Conservation (phyloP, 2,888 invertebrate genomes). For the Steinernema scapterisci region DNA sequence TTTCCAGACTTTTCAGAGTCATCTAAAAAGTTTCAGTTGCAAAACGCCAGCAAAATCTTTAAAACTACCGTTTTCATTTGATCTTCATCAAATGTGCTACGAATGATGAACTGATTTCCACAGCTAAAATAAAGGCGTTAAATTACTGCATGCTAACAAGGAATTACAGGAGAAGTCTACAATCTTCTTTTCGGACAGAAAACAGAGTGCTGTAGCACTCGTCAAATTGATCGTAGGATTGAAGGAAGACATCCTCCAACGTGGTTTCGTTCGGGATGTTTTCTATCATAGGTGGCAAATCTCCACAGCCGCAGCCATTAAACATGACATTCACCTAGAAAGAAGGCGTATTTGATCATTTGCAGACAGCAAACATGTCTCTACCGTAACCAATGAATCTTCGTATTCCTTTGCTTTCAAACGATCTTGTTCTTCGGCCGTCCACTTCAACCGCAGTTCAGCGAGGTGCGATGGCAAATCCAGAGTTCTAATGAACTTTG, state of each 20-base stretch:
- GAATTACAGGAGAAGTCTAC: slow-evolving; percentile 2
- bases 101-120: not conserved
- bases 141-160: not conserved
- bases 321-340: slow-evolving; percentile 39
- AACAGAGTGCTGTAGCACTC: not conserved
- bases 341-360: not conserved
- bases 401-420: slow-evolving; percentile 44
- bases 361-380: not conserved
- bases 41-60: not conserved
- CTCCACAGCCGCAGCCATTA: slow-evolving; percentile 38
- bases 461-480: slow-evolving; percentile 80
- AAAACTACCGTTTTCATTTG: not conserved
- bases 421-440: slow-evolving; percentile 74
- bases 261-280: slow-evolving; percentile 36
- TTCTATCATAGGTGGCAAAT: slow-evolving; percentile 1
- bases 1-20: slow-evolving; percentile 9
- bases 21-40: not conserved
- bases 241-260: slow-evolving; percentile 22
- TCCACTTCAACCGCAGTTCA: slow-evolving; percentile 74
- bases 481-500: slow-evolving; percentile 74
- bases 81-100: not conserved
- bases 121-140: not conserved
- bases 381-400: slow-evolving; percentile 41
- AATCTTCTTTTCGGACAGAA: not conserved
- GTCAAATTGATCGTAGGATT: not conserved